Percentiles rank a stretch among this genome's conserved stretches.
These are phyloP conservation scores for Bovichtus variegatus DNA, from an alignment of 2,797 vertebrate species.

Conservation along the genomic window DNA sequence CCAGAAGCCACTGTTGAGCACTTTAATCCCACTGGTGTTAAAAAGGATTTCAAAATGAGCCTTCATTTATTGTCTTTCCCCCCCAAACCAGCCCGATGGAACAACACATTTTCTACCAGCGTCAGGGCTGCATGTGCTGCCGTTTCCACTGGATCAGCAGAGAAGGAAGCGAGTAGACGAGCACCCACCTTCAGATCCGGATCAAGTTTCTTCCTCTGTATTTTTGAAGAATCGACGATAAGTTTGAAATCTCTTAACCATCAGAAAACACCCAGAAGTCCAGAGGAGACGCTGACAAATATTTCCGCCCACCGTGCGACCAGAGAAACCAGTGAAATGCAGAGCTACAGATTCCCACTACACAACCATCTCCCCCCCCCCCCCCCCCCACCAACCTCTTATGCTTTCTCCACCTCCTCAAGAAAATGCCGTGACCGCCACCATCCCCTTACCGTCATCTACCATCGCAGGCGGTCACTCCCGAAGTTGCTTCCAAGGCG, in stretches of 20 bases:
- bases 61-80: too few species aligned
- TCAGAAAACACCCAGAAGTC: slow-evolving; percentile 36
- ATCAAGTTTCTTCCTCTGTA: slow-evolving; percentile 8
- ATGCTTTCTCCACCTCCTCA: slow-evolving; percentile 70
- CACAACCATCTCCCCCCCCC: slow-evolving; percentile 40
- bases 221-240: neutral
- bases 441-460: slow-evolving; percentile 62
- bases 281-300: neutral
- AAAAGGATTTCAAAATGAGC: too few species aligned
- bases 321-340: slow-evolving; percentile 42
- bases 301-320: slow-evolving; percentile 22
- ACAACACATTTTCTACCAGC: neutral
- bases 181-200: slow-evolving; percentile 66
- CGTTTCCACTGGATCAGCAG: neutral
- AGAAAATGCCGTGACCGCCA: slow-evolving; percentile 44
- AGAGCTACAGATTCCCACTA: slow-evolving; percentile 18
- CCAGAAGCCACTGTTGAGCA: neutral
- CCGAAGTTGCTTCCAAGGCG: slow-evolving; percentile 42
- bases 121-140: neutral
- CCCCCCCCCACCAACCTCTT: slow-evolving; percentile 1
- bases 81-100: too few species aligned
- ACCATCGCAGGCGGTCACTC: slow-evolving; percentile 27
- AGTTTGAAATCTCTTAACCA: slow-evolving; percentile 21
- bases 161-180: slow-evolving; percentile 16
- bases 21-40: too few species aligned